These are phyloP conservation scores for Apistogramma diplotaenia DNA, from an alignment of 2,113 vertebrate genomes.

Conservation along the genomic window DNA sequence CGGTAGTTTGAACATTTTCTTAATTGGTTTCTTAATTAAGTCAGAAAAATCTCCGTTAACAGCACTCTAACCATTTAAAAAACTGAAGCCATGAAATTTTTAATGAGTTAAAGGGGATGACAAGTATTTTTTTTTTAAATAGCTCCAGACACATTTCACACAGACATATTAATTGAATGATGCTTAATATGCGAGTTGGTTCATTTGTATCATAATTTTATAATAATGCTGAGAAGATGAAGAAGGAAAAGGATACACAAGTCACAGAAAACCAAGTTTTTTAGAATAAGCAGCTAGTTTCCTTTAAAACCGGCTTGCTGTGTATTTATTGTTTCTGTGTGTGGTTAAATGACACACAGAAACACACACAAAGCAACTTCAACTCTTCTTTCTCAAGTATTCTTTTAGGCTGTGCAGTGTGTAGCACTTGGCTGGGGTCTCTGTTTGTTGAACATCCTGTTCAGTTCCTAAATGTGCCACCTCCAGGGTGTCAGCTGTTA, in stretches of 20 bases:
- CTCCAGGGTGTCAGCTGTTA: background rate
- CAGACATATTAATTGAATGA: background rate
- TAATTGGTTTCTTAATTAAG: background rate
- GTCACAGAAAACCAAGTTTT: background rate
- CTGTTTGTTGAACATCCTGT: background rate
- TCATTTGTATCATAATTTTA: background rate
- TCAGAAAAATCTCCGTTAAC: background rate
- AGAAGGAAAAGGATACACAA: rapidly evolving
- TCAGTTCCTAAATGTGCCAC: background rate
- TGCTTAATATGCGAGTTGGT: background rate
- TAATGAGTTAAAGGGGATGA: background rate
- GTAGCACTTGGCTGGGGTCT: background rate
- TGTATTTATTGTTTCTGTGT: background rate
- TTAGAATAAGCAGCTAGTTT: background rate
- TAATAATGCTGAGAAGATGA: too few species aligned
- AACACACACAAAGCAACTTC: background rate
- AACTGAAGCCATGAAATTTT: background rate
- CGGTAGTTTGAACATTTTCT: background rate
- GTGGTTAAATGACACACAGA: background rate
- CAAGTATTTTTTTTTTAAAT: background rate
- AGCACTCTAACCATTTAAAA: background rate
- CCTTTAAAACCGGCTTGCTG: background rate
- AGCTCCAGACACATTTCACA: background rate
- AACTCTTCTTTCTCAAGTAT: background rate
- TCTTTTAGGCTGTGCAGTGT: background rate